phyloP scores from a whole-genome alignment of 2,888 invertebrate species.

The Tupiocoris notatus region DNA sequence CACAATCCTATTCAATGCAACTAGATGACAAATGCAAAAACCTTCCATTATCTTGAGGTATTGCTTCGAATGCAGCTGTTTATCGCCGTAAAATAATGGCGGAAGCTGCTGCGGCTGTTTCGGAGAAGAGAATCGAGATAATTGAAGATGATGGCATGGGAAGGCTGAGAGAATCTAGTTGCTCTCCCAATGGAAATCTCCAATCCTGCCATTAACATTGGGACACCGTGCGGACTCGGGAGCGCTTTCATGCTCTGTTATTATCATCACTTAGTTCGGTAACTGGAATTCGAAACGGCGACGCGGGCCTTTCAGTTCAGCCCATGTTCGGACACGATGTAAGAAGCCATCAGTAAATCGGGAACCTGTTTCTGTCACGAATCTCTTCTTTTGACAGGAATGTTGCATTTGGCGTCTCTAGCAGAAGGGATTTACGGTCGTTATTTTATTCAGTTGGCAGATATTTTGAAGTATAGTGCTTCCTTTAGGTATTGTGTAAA shows the following conservation, averaged over 20 bases:
- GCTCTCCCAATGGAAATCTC: not conserved
- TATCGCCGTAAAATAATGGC: too few species aligned
- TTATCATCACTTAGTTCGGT: not conserved
- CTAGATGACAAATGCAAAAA: too few species aligned
- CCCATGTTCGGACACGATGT: not conserved
- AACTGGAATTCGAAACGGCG: not conserved
- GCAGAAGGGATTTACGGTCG: too few species aligned
- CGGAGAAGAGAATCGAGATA: not conserved
- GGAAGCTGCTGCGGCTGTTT: too few species aligned
- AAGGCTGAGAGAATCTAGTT: not conserved
- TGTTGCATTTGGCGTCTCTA: too few species aligned
- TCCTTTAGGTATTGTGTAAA: too few species aligned
- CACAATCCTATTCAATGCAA: too few species aligned
- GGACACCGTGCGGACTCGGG: not conserved
- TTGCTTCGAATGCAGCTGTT: too few species aligned
- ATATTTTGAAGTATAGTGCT: too few species aligned
- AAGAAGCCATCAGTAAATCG: not conserved
- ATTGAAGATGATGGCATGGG: not conserved
- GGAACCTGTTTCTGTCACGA: not conserved
- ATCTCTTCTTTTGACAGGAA: not conserved
- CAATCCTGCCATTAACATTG: not conserved
- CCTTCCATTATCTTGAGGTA: too few species aligned
- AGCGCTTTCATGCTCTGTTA: not conserved
- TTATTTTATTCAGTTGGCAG: too few species aligned
- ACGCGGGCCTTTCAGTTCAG: not conserved